Percentiles rank a stretch among this genome's conserved stretches.
Evolutionary conservation across 2,888 invertebrate genomes (phyloP).

Genomic region (Diplolepis rosae): DNA sequence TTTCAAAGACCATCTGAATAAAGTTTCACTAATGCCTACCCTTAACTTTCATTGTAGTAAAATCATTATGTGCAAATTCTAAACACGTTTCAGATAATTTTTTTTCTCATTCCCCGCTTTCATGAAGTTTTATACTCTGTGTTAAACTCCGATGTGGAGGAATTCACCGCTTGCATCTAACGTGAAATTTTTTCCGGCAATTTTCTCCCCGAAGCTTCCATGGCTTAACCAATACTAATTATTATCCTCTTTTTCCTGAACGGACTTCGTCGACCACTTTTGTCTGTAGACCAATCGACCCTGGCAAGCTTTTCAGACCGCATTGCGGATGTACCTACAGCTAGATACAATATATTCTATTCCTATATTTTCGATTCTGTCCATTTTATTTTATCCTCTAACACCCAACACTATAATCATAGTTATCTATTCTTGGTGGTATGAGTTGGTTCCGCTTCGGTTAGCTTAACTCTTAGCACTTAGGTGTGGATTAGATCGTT

Average conservation of each 20-base stretch:
- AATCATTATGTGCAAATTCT: no score
- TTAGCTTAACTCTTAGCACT: not conserved
- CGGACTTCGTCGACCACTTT: conserved; percentile 35
- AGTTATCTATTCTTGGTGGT: not conserved
- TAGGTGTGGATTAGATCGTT: conserved; percentile 4
- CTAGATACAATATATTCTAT: not conserved
- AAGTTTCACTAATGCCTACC: no score
- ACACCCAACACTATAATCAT: conserved; percentile 1
- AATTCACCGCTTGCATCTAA: not conserved
- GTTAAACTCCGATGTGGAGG: not conserved
- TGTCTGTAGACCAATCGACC: conserved; percentile 17
- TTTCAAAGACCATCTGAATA: no score
- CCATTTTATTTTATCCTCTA: conserved; percentile 1
- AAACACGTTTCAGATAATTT: no score
- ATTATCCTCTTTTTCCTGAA: conserved; percentile 41
- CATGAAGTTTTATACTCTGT: no score
- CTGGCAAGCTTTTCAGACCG: conserved; percentile 41
- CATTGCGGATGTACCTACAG: conserved; percentile 44
- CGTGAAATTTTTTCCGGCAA: conserved; percentile 27
- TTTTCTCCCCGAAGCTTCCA: conserved; percentile 34
- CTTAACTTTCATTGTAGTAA: no score
- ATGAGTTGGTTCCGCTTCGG: not conserved
- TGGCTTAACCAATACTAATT: conserved; percentile 45
- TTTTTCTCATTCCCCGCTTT: no score
- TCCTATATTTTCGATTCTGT: not conserved